Base-by-base conservation (phyloP, 64 coral and sea anemone genomes). In the Dendrophyllia cribrosa region DNA sequence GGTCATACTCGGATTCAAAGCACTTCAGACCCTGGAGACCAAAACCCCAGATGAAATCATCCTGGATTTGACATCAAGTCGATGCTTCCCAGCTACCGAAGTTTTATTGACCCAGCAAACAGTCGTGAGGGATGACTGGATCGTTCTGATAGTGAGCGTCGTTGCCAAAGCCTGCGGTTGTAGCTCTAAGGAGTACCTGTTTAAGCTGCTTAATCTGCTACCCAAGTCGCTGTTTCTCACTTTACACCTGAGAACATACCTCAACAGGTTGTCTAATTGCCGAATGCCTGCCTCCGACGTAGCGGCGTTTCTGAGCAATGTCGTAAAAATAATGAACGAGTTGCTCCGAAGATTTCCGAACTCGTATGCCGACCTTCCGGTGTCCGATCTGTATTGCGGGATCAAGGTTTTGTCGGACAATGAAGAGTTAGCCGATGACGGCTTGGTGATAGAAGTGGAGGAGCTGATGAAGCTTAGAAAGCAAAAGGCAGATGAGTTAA, bases 401-500 rank as follows among this genome's bases (percentile, higher is more conserved):
- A 78, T 60, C 7, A 78, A 3, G 10, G 10, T 58, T 1, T 15
- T 86, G 6, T 48, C 11, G 0, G 80, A 74, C 7, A 76, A 0
- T 4, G 69, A 25, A 19, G 0, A 85, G 6, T 52, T 91, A 2
- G n/a, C 9, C 12, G 61, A 76, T 46, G 20, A 44, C 43, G n/a
- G 5, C 2, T 23, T 85, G 25, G 17, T 76, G 46, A 49, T 9
- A 47, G 69, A 60, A 12, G 90, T 77, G 9, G 59, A 86, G 6
- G 58, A 86, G 64, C 20, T 92, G 14, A 66, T 85, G 6, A 48
- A 82, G 23, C 14, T 92, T 21, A 77, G 72, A 55, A 60, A 23
- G 24, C 4, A 92, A 78, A 85, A 81, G 74, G 90, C 74, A 16
- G 80, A 92, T 9, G 83, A 92, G 23, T 5, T 92, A 6, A 92